These are phyloP conservation scores for Popillia japonica DNA, from an alignment of 1,140 invertebrate species.

Conservation along the genomic window DNA sequence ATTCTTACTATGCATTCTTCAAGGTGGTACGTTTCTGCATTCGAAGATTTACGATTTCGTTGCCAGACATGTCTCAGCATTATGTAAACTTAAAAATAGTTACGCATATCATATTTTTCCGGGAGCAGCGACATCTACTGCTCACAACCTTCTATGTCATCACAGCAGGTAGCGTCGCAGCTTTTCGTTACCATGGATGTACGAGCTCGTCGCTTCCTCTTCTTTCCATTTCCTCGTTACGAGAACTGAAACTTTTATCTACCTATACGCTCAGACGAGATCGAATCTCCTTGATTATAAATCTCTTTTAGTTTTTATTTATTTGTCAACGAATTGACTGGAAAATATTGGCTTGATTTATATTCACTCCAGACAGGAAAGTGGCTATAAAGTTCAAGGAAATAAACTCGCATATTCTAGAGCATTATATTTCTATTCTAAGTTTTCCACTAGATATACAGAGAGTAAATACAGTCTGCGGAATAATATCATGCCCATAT, in stretches of 20 bases:
- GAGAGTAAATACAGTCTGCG: not conserved
- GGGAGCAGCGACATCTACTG: constrained; percentile 15
- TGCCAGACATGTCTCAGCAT: constrained; percentile 24
- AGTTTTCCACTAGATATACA: constrained; percentile 3
- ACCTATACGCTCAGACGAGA: not conserved
- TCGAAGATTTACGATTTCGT: constrained; percentile 16
- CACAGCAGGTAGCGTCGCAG: not conserved
- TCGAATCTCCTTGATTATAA: constrained; percentile 13
- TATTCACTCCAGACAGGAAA: constrained; percentile 22
- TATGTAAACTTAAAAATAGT: constrained; percentile 5
- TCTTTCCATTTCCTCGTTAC: not conserved
- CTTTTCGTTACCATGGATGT: constrained; percentile 7
- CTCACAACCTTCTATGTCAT: not conserved
- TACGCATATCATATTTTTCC: constrained; percentile 29
- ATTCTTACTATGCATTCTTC: not conserved
- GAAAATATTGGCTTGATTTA: constrained; percentile 34
- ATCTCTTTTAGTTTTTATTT: constrained; percentile 28
- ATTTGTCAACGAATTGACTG: constrained; percentile 29
- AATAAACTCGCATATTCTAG: constrained; percentile 18
- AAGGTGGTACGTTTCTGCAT: constrained; percentile 11
- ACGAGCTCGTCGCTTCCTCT: not conserved
- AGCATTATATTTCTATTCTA: not conserved
- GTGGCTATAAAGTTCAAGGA: constrained; percentile 19
- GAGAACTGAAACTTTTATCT: constrained; percentile 21
- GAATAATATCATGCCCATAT: not conserved